A percentile compares a stretch with the other conserved stretches of the same genome.
These are phyloP conservation scores for Suncus etruscus DNA, from an alignment of 2,113 vertebrate species.

Conservation along the genomic window DNA sequence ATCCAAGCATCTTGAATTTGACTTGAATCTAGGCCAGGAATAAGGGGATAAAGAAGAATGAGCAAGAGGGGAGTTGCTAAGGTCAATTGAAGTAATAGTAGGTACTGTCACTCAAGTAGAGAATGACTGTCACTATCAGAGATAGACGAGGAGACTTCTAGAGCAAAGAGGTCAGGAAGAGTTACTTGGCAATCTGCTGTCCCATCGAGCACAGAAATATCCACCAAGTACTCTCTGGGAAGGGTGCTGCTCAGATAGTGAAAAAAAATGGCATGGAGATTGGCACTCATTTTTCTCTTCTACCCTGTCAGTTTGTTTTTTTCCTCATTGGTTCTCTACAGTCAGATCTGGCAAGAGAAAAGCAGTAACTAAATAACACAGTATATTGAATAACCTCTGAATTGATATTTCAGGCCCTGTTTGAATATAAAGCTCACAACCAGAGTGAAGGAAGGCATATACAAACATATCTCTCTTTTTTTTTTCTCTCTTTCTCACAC, in stretches of 20 bases:
- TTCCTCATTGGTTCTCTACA: neutral
- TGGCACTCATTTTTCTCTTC: neutral
- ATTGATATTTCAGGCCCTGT: neutral
- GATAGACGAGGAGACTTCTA: neutral
- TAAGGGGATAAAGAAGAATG: neutral
- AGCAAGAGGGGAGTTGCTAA: neutral
- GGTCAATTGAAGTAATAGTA: no score
- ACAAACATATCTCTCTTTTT: neutral
- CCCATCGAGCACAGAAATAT: no score
- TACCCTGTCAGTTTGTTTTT: fast-evolving
- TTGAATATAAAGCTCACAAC: neutral
- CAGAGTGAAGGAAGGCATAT: neutral
- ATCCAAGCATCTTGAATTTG: neutral
- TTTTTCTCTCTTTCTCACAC: neutral
- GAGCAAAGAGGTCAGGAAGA: neutral
- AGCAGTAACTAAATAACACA: neutral
- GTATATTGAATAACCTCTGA: neutral
- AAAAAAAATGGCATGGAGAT: neutral
- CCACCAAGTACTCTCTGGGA: no score
- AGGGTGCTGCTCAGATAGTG: neutral
- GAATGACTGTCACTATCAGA: neutral
- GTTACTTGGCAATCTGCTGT: neutral
- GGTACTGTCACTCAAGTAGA: neutral
- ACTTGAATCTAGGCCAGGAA: neutral
- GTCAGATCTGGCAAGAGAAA: neutral